Evolutionary conservation across 2,888 invertebrate genomes (phyloP).

Genomic region (Gortyna flavago): DNA sequence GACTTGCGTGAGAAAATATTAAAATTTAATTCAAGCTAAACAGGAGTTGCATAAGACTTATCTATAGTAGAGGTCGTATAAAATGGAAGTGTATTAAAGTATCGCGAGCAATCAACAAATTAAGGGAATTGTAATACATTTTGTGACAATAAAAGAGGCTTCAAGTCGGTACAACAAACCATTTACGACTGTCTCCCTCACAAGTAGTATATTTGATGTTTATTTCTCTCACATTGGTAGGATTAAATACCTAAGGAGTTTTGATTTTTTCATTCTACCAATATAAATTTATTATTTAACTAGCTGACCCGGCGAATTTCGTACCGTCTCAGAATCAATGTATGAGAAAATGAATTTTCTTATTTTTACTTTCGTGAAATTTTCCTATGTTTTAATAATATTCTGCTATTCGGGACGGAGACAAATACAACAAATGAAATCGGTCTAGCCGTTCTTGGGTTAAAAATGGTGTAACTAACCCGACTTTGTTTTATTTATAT

Average conservation of each 20-base stretch:
- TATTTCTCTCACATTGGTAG: constrained; percentile 7
- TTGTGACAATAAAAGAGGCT: constrained; percentile 58
- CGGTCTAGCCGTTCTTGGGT: neutral
- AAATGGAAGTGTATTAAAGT: constrained; percentile 52
- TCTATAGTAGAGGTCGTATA: constrained; percentile 39
- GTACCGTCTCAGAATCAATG: neutral
- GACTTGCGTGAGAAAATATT: constrained; percentile 55
- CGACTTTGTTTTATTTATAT: neutral
- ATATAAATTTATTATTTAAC: constrained; percentile 6
- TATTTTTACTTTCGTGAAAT: neutral
- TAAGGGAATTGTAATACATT: constrained; percentile 61
- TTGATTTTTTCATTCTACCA: neutral
- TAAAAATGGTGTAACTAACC: neutral
- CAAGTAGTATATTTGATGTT: constrained; percentile 21
- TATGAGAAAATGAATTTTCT: neutral
- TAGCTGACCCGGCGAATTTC: neutral
- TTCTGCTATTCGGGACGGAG: neutral
- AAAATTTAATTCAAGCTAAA: constrained; percentile 61
- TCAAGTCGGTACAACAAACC: constrained; percentile 46
- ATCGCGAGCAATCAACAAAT: constrained; percentile 63
- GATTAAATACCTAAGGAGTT: neutral
- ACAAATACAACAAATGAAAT: neutral
- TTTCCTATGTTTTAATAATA: neutral
- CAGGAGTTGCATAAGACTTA: constrained; percentile 42
- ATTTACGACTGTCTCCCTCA: constrained; percentile 52